Evolutionary conservation across 2,113 vertebrate genomes (phyloP).

Genomic region (Pseudolaguvia tuberculata): DNA sequence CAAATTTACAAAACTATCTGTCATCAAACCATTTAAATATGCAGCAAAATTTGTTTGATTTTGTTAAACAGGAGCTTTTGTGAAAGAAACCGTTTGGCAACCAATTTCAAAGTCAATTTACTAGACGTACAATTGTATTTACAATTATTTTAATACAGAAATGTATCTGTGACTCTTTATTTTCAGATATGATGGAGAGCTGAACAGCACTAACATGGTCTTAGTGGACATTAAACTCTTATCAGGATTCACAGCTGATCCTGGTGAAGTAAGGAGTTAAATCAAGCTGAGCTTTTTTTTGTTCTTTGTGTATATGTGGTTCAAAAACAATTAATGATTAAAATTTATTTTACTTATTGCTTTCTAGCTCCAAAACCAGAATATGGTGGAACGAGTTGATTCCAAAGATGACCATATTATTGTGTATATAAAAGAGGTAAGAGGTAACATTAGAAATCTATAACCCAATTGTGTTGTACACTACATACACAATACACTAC

Average conservation of each 20-base stretch:
- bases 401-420: conserved; percentile 54
- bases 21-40: not conserved
- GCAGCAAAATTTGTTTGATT: not conserved
- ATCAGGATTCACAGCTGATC: conserved; percentile 58
- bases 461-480: not conserved
- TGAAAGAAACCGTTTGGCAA: not conserved
- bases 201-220: conserved; percentile 58
- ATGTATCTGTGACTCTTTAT: not conserved
- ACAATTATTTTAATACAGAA: not conserved
- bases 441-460: conserved; percentile 10
- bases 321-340: not conserved
- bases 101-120: not conserved
- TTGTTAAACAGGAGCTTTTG: not conserved
- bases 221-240: conserved; percentile 63
- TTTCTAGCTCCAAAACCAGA: conserved; percentile 44
- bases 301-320: not conserved
- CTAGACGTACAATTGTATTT: not conserved
- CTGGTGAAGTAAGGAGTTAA: conserved; percentile 32
- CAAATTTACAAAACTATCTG: not conserved
- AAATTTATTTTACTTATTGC: conserved; percentile 29
- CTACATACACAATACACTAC: no score
- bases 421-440: conserved; percentile 59
- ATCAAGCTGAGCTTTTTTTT: not conserved
- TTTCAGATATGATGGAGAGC: conserved; percentile 36
- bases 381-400: conserved; percentile 58